Percentiles rank a stretch among this genome's conserved stretches.
Conservation (phyloP, 2,888 invertebrate species). For the Mythimna ferrago region DNA sequence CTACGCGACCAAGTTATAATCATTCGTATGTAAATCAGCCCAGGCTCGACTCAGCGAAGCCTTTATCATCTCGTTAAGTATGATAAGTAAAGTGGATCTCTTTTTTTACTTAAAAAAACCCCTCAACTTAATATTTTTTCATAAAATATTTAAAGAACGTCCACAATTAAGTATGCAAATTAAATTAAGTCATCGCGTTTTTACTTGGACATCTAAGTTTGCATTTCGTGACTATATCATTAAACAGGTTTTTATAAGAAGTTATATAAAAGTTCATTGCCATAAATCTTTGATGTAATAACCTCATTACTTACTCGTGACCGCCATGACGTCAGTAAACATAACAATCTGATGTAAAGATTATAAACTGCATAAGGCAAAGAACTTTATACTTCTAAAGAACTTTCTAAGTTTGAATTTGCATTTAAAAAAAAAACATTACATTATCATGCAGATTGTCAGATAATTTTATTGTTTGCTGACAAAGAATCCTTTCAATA, state of each 20-base stretch:
- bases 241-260: conserved; percentile 22
- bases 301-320: conserved; percentile 37
- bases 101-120: conserved; percentile 69
- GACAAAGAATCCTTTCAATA: conserved; percentile 62
- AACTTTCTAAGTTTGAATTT: conserved; percentile 56
- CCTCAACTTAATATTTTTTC: conserved; percentile 64
- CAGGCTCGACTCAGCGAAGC: conserved; percentile 79
- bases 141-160: conserved; percentile 61
- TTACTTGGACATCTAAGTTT: conserved; percentile 39
- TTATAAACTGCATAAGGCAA: conserved; percentile 26
- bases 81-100: conserved; percentile 79
- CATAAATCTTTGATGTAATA: conserved; percentile 45
- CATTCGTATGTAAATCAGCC: conserved; percentile 88
- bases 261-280: conserved; percentile 19
- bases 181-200: conserved; percentile 50
- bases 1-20: conserved; percentile 83
- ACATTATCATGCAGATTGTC: conserved; percentile 58
- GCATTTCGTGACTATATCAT: conserved; percentile 36
- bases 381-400: conserved; percentile 12
- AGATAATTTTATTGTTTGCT: conserved; percentile 59
- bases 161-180: conserved; percentile 62
- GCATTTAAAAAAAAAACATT: conserved; percentile 42
- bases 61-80: conserved; percentile 83
- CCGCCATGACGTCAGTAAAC: conserved; percentile 15
- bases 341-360: conserved; percentile 20